Conservation (phyloP, 1,140 invertebrate genomes). For the Trachymyrmex septentrionalis region DNA sequence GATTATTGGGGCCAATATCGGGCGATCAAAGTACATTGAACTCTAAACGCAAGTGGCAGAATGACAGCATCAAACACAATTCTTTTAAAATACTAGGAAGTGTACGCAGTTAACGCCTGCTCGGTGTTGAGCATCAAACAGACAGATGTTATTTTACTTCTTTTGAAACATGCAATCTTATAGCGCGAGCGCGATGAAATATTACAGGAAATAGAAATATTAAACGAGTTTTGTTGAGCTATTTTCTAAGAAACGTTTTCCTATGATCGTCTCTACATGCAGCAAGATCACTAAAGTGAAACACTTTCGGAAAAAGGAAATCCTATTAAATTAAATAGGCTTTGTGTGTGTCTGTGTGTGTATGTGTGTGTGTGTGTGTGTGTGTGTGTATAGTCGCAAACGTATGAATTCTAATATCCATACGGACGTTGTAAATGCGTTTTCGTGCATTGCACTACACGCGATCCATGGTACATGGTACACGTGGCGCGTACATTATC, state of each 20-base stretch:
- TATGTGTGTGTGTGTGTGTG: too few species aligned
- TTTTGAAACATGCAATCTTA: constrained; percentile 16
- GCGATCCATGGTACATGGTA: constrained; percentile 16
- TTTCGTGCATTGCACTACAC: constrained; percentile 32
- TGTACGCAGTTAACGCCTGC: constrained; percentile 26
- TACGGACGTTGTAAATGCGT: neutral
- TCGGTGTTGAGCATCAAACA: neutral
- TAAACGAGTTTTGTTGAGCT: constrained; percentile 3
- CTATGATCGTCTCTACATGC: neutral
- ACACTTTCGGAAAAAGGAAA: neutral
- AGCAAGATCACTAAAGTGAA: neutral
- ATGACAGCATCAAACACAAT: constrained; percentile 29
- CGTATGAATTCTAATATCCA: constrained; percentile 3
- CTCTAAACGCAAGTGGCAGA: constrained; percentile 38
- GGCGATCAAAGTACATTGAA: constrained; percentile 65
- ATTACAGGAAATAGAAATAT: constrained; percentile 2
- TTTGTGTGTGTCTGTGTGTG: too few species aligned
- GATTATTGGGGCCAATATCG: constrained; percentile 72
- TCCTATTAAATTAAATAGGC: neutral
- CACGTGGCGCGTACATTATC: constrained; percentile 19
- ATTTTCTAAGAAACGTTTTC: neutral
- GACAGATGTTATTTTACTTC: constrained; percentile 27
- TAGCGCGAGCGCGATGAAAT: neutral
- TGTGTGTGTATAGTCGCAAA: neutral
- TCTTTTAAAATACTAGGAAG: constrained; percentile 58